Evolutionary conservation across 2,113 vertebrate genomes (phyloP).

Genomic region (Genyomyrus donnyi): DNA sequence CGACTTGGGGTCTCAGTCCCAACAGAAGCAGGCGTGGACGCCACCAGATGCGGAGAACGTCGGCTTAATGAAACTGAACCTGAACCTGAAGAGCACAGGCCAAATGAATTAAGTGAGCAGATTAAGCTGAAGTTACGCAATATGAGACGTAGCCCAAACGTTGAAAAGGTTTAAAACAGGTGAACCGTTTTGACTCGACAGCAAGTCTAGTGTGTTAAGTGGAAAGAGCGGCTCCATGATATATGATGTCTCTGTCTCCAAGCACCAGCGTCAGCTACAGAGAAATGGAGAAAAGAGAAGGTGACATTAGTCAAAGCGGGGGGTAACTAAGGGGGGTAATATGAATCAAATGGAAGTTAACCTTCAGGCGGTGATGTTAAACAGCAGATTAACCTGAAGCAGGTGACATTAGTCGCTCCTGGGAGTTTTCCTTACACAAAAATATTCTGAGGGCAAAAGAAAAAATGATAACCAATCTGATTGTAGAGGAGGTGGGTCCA

Average conservation of each 20-base stretch:
- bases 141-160: not conserved
- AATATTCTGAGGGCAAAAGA: no score
- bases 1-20: not conserved
- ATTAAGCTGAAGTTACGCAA: not conserved
- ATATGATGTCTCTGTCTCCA: not conserved
- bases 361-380: not conserved
- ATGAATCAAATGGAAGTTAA: not conserved
- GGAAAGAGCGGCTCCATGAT: not conserved
- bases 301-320: not conserved
- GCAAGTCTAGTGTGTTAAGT: not conserved
- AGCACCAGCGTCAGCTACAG: not conserved
- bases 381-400: not conserved
- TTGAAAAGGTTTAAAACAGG: not conserved
- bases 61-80: not conserved
- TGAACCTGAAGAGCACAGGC: not conserved
- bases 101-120: not conserved
- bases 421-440: no score
- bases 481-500: no score
- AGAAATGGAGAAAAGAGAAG: not conserved
- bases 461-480: no score
- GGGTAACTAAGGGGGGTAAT: not conserved
- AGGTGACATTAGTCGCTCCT: not conserved
- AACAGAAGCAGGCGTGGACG: not conserved
- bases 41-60: not conserved
- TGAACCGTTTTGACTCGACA: not conserved